Evolutionary conservation across 2,797 vertebrate species (phyloP).

Genomic region (Momotus momota): DNA sequence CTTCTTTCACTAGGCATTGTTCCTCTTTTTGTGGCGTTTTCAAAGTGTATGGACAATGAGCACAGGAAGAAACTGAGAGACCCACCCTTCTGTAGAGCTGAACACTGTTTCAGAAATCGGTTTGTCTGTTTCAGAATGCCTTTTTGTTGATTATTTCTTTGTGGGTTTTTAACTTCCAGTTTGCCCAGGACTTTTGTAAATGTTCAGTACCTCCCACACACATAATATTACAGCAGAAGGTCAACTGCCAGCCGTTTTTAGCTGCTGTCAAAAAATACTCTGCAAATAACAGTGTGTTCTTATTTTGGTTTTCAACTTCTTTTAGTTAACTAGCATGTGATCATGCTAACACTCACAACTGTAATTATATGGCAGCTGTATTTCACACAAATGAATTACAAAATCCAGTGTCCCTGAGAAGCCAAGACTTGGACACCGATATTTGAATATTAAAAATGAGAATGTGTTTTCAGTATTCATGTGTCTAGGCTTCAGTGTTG

Average conservation of each 20-base stretch:
- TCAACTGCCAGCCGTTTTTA: not conserved
- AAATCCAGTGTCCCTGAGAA: slow-evolving; percentile 21
- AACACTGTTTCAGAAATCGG: not conserved
- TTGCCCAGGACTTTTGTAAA: not conserved
- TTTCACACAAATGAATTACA: not conserved
- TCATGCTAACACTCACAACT: not conserved
- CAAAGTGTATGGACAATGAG: not conserved
- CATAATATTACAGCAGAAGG: not conserved
- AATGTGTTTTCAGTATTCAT: slow-evolving; percentile 13
- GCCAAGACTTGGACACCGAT: not conserved
- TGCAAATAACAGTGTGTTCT: not conserved
- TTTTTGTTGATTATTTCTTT: rapidly evolving
- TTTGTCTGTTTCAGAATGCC: not conserved
- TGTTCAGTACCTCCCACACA: not conserved
- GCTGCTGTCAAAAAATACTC: not conserved
- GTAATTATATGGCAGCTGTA: not conserved
- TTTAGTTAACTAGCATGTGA: not conserved
- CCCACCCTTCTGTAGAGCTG: not conserved
- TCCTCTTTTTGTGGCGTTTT: not conserved
- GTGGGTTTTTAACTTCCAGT: not conserved
- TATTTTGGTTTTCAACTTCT: not conserved
- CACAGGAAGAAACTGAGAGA: not conserved
- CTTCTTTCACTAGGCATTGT: not conserved
- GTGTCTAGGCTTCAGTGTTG: slow-evolving; percentile 12
- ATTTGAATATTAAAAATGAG: slow-evolving; percentile 46